phyloP scores from a whole-genome alignment of 2,888 invertebrate genomes.

The Eilema caniola region DNA sequence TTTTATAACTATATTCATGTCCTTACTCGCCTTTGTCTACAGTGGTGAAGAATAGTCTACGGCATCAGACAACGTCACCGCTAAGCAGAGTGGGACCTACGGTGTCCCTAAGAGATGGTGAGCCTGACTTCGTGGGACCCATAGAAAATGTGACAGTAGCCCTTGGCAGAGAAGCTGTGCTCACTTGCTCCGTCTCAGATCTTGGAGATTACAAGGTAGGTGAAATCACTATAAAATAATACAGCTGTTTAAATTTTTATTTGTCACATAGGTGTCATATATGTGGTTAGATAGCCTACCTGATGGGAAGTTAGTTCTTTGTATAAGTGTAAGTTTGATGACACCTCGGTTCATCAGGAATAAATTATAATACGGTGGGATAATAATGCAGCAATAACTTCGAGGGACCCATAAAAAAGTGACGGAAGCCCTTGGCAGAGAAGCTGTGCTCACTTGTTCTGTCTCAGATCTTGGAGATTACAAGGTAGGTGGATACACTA shows the following conservation, averaged over 20 bases:
- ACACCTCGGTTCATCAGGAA: no score
- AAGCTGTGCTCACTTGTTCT: constrained; percentile 91
- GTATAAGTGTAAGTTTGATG: no score
- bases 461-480: constrained; percentile 91
- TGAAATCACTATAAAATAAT: background rate
- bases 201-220: constrained; percentile 91
- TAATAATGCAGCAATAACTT: constrained; percentile 72
- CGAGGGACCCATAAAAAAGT: constrained; percentile 90
- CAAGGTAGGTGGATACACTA: constrained; percentile 85
- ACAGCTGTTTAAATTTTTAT: no score
- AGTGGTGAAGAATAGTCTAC: constrained; percentile 78
- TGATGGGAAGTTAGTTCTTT: no score
- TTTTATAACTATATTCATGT: constrained; percentile 9
- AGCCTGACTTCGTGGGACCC: constrained; percentile 90
- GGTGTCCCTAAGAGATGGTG: constrained; percentile 75
- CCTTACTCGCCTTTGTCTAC: constrained; percentile 50
- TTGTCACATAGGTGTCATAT: no score
- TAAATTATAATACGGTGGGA: no score
- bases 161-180: constrained; percentile 90
- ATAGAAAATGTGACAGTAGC: constrained; percentile 92
- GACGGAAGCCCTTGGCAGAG: constrained; percentile 91
- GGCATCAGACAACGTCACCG: constrained; percentile 76
- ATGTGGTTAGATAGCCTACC: no score
- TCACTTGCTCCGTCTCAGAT: constrained; percentile 91
- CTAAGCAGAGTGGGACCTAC: constrained; percentile 77